Percentiles rank a stretch among this genome's conserved stretches.
phyloP scores from a whole-genome alignment of 2,888 invertebrate genomes.

The Apamea epomidion region DNA sequence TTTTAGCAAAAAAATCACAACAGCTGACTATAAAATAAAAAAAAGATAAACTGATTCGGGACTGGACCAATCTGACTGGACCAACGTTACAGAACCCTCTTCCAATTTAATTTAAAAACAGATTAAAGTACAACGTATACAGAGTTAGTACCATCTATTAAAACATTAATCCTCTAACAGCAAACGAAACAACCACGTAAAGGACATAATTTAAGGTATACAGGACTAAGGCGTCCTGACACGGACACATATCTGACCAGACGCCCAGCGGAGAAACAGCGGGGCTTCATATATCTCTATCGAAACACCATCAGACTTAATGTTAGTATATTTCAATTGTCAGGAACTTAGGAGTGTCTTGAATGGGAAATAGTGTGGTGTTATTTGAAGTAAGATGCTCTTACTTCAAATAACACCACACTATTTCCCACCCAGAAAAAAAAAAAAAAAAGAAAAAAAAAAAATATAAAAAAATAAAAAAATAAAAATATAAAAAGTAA shows the following conservation, averaged over 20 bases:
- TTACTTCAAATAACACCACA: too few relatives aligned
- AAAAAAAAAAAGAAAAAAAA: too few relatives aligned
- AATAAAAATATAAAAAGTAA: too few relatives aligned
- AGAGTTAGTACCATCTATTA: too few relatives aligned
- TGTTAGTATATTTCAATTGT: constrained; percentile 62
- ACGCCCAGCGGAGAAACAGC: constrained; percentile 67
- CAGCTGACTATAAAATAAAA: not conserved
- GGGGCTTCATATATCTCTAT: constrained; percentile 53
- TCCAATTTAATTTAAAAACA: not conserved
- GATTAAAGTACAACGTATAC: not conserved
- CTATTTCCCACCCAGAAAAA: too few relatives aligned
- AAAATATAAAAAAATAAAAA: too few relatives aligned
- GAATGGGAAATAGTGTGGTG: constrained; percentile 31
- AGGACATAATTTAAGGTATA: constrained; percentile 45
- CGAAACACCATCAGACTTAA: constrained; percentile 57
- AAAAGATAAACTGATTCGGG: not conserved
- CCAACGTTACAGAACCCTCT: not conserved
- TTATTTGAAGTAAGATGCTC: not conserved
- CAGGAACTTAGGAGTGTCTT: constrained; percentile 23
- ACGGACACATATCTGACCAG: constrained; percentile 56
- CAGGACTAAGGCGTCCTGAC: constrained; percentile 44
- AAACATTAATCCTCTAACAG: constrained; percentile 1
- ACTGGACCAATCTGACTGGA: not conserved
- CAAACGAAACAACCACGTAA: constrained; percentile 22
- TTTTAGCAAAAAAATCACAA: not conserved